Evolutionary conservation across 2,888 invertebrate species (phyloP).

Genomic region (Macropis europaea): DNA sequence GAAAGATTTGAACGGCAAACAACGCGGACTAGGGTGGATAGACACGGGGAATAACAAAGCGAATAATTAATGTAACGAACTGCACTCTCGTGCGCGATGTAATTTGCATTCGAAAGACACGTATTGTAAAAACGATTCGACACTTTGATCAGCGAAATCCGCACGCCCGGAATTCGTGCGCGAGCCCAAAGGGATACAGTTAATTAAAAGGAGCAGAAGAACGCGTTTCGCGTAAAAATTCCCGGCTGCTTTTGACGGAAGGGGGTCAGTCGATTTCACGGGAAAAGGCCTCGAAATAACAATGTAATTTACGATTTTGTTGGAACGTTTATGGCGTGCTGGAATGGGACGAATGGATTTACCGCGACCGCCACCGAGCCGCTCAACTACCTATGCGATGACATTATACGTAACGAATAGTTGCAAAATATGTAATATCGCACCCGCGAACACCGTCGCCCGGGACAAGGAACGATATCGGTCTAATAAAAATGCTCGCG

Average conservation of each 20-base stretch:
- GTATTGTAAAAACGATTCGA: constrained; percentile 29
- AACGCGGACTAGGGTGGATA: background rate
- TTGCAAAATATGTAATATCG: background rate
- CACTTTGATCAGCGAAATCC: constrained; percentile 40
- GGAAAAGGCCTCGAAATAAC: constrained; percentile 38
- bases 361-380: constrained; percentile 19
- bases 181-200: constrained; percentile 14
- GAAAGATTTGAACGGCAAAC: constrained; percentile 36
- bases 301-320: constrained; percentile 50
- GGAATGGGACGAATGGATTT: constrained; percentile 45
- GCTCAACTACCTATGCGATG: background rate
- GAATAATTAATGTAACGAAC: constrained; percentile 49
- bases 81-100: constrained; percentile 19
- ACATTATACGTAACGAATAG: constrained; percentile 3
- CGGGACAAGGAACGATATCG: background rate
- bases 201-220: constrained; percentile 29
- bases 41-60: constrained; percentile 34
- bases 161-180: background rate
- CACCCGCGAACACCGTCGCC: background rate
- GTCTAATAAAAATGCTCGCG: background rate
- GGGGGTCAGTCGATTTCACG: constrained; percentile 23
- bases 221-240: background rate
- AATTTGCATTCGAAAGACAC: constrained; percentile 46
- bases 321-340: constrained; percentile 39
- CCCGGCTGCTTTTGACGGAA: constrained; percentile 33